Conservation (phyloP, 2,888 invertebrate species). For the Chloroclysta siterata region DNA sequence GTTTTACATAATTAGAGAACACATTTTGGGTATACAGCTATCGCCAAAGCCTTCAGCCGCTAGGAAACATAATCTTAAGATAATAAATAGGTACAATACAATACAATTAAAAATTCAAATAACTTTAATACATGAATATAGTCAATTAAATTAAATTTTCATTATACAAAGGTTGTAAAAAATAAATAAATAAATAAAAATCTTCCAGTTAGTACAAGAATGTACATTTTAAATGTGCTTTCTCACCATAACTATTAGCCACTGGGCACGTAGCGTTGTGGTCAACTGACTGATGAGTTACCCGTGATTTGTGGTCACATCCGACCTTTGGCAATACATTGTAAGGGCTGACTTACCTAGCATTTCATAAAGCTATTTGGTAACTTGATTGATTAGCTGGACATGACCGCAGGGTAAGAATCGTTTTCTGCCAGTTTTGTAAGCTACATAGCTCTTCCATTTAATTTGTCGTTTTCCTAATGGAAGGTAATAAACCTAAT, state of each 20-base stretch:
- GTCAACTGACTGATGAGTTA: slow-evolving; percentile 20
- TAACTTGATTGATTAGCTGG: slow-evolving; percentile 22
- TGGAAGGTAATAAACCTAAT: too few relatives aligned
- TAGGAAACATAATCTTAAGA: too few relatives aligned
- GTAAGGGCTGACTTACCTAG: slow-evolving; percentile 8
- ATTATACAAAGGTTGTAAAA: too few relatives aligned
- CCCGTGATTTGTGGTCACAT: slow-evolving; percentile 23
- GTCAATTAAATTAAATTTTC: too few relatives aligned
- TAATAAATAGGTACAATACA: too few relatives aligned
- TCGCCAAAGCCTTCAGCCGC: too few relatives aligned
- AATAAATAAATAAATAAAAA: too few relatives aligned
- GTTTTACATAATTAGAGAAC: too few relatives aligned
- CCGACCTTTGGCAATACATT: slow-evolving; percentile 19
- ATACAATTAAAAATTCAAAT: too few relatives aligned
- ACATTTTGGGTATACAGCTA: too few relatives aligned
- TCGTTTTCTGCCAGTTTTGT: not conserved
- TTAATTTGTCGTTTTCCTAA: not conserved
- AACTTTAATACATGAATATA: too few relatives aligned
- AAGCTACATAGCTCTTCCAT: not conserved
- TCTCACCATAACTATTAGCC: not conserved
- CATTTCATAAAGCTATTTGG: slow-evolving; percentile 21
- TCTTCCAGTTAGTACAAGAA: too few relatives aligned
- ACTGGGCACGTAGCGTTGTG: slow-evolving; percentile 10
- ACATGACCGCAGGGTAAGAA: slow-evolving; percentile 8
- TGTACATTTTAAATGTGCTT: not conserved